These are phyloP conservation scores for Vannuccia rotundouncinata DNA, from an alignment of 2,888 invertebrate genomes.

Conservation along the genomic window DNA sequence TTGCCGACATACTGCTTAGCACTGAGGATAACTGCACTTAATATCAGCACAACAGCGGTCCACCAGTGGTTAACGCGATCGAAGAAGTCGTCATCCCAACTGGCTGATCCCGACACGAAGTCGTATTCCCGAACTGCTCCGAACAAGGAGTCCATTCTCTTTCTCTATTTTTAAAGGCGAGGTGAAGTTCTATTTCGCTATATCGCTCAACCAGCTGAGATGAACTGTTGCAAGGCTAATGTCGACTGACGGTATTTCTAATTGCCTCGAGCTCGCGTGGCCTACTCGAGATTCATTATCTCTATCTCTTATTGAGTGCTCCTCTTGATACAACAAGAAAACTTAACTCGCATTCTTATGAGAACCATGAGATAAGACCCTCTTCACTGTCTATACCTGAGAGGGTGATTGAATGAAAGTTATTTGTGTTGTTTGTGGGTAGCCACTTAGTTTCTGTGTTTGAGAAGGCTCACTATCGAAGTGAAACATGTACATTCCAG, in stretches of 20 bases:
- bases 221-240: neutral
- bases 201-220: neutral
- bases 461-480: neutral
- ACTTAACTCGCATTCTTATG: neutral
- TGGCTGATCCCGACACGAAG: neutral
- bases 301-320: neutral
- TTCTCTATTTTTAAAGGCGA: neutral
- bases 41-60: slow-evolving; percentile 53
- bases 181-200: neutral
- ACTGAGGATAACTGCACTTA: slow-evolving; percentile 54
- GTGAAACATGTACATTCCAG: neutral
- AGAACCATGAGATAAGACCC: neutral
- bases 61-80: slow-evolving; percentile 55
- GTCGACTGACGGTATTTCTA: neutral
- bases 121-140: neutral
- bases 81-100: slow-evolving; percentile 49
- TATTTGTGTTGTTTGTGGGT: neutral
- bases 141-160: neutral
- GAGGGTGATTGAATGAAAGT: neutral
- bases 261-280: neutral
- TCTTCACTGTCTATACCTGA: neutral
- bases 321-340: neutral
- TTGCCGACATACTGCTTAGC: slow-evolving; percentile 56
- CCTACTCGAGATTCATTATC: neutral
- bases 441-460: neutral